Conservation (phyloP, 2,113 vertebrate genomes). For the Equus quagga region DNA sequence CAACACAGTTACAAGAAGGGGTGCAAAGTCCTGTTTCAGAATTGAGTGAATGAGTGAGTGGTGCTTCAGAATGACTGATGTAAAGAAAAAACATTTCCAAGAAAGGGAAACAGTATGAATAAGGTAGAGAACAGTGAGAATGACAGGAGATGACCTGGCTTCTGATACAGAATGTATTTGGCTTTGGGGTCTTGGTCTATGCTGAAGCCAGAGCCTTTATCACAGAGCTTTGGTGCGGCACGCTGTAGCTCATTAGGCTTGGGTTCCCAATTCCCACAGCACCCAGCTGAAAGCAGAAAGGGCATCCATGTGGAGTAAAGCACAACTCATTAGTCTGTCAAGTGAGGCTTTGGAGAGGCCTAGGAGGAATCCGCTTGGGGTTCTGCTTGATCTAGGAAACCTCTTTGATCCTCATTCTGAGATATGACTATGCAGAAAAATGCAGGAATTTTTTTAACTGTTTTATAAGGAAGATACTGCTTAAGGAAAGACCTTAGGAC, state of each 20-base stretch:
- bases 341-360: background rate
- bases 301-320: background rate
- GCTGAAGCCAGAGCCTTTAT: background rate
- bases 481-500: background rate
- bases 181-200: background rate
- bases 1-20: background rate
- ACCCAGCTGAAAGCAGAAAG: background rate
- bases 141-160: background rate
- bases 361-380: background rate
- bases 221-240: background rate
- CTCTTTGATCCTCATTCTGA: conserved; percentile 46
- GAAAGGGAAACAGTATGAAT: background rate
- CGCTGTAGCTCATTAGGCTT: background rate
- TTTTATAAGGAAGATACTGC: background rate
- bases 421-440: background rate
- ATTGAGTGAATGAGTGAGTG: background rate
- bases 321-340: conserved; percentile 2
- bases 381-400: conserved; percentile 49
- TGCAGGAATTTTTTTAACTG: background rate
- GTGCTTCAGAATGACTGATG: background rate
- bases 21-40: background rate
- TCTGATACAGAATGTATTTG: background rate
- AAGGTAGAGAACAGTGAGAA: background rate
- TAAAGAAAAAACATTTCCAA: background rate
- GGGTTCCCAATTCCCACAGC: background rate